Evolutionary conservation across 2,797 vertebrate genomes (phyloP).

Genomic region (Labroides dimidiatus): DNA sequence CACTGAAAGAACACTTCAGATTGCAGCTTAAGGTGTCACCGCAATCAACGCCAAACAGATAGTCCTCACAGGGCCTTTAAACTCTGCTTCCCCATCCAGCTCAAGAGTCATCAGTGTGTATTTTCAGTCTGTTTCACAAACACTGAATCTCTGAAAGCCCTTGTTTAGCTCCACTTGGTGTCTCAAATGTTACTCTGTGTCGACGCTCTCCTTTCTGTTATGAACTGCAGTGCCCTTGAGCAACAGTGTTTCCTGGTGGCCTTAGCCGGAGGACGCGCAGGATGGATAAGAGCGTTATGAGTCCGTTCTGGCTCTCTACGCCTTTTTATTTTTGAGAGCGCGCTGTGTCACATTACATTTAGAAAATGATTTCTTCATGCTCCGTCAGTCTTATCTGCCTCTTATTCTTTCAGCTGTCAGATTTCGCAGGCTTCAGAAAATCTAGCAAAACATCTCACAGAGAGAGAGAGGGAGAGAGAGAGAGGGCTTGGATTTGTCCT

Average conservation of each 20-base stretch:
- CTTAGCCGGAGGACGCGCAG: constrained; percentile 25
- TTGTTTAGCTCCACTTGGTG: neutral
- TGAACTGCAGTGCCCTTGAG: constrained; percentile 36
- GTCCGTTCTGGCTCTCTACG: constrained; percentile 28
- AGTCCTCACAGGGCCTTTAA: too few relatives aligned
- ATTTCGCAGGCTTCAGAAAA: constrained; percentile 56
- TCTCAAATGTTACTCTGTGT: neutral
- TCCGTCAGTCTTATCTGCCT: constrained; percentile 49
- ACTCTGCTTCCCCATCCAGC: too few relatives aligned
- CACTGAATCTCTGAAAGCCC: too few relatives aligned
- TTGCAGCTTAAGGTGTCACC: too few relatives aligned
- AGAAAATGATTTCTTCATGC: constrained; percentile 54
- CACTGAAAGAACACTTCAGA: too few relatives aligned
- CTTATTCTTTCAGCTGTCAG: constrained; percentile 62
- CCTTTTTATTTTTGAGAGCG: constrained; percentile 50
- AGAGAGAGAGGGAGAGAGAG: constrained; percentile 16
- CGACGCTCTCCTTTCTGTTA: constrained; percentile 8
- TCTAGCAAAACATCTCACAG: constrained; percentile 48
- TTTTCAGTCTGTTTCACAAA: too few relatives aligned
- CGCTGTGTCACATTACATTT: constrained; percentile 38
- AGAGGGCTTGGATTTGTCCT: constrained; percentile 28
- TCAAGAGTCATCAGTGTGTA: too few relatives aligned
- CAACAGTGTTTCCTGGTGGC: constrained; percentile 8
- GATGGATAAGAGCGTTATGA: constrained; percentile 9
- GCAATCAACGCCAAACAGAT: too few relatives aligned